phyloP scores from a whole-genome alignment of 53 echinoderm and acorn worm species.

The Zoroaster sp. region DNA sequence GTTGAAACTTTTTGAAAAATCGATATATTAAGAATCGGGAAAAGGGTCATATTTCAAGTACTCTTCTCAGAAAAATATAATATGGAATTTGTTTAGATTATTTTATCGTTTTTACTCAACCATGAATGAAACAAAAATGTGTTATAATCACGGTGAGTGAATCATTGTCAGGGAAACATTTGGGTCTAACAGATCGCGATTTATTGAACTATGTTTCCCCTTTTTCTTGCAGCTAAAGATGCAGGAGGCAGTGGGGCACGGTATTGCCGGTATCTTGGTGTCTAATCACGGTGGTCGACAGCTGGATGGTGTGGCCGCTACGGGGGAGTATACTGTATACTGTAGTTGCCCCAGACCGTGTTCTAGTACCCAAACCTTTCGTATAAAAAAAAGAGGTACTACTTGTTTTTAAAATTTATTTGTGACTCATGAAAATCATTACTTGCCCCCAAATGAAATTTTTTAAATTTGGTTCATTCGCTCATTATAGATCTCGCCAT shows the following conservation, averaged over 20 bases:
- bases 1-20: too few relatives aligned
- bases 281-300: slow-evolving; percentile 57
- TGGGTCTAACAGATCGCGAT: not conserved
- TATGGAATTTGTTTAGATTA: not conserved
- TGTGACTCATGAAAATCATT: not conserved
- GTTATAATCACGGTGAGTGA: not conserved
- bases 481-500: not conserved
- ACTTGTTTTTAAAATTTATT: too few relatives aligned
- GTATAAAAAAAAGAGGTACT: too few relatives aligned
- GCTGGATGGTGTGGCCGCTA: slow-evolving; percentile 2
- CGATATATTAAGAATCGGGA: not conserved
- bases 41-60: not conserved
- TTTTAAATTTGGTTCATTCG: not conserved
- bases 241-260: slow-evolving; percentile 29
- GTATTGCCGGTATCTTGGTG: slow-evolving; percentile 57
- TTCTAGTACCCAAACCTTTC: too few relatives aligned
- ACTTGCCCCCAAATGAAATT: not conserved
- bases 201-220: not conserved
- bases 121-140: not conserved
- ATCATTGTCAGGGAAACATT: not conserved
- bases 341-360: too few relatives aligned
- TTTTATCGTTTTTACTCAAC: not conserved
- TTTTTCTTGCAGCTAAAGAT: slow-evolving; percentile 25
- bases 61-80: too few relatives aligned
- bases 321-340: not conserved